Conservation (phyloP, 2,888 invertebrate genomes). For the Yponomeuta malinellus region DNA sequence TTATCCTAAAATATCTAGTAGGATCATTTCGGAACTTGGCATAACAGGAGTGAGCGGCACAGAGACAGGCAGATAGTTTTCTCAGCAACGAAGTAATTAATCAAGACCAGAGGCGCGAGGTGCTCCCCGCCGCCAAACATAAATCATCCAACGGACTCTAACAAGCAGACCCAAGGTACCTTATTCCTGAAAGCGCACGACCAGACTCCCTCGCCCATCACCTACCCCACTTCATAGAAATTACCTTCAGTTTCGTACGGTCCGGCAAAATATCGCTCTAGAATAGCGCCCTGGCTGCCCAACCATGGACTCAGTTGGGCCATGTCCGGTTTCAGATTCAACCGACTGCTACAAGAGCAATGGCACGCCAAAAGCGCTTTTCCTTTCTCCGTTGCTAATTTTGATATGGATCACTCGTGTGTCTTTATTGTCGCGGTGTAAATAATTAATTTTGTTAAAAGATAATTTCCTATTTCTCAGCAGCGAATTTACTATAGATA, state of each 20-base stretch:
- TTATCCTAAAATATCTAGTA: no score
- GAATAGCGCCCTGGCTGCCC: not conserved
- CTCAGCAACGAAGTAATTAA: constrained; percentile 55
- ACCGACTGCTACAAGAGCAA: not conserved
- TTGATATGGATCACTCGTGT: not conserved
- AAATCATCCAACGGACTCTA: constrained; percentile 47
- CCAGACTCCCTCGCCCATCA: not conserved
- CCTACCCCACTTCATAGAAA: not conserved
- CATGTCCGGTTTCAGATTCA: not conserved
- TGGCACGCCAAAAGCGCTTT: not conserved
- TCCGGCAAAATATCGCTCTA: not conserved
- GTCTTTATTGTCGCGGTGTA: not conserved
- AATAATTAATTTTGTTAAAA: not conserved
- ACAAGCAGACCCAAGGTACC: constrained; percentile 27
- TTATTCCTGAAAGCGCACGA: not conserved
- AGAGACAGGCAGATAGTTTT: constrained; percentile 54
- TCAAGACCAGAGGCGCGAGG: constrained; percentile 35
- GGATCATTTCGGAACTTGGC: not conserved
- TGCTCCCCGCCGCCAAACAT: constrained; percentile 36
- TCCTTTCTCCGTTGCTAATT: not conserved
- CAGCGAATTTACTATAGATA: no score
- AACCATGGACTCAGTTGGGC: not conserved
- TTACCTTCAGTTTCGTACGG: not conserved
- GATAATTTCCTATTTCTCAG: not conserved
- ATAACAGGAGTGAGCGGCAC: not conserved